Base-by-base conservation (phyloP, 2,113 vertebrate genomes). In the Archocentrus centrarchus region DNA sequence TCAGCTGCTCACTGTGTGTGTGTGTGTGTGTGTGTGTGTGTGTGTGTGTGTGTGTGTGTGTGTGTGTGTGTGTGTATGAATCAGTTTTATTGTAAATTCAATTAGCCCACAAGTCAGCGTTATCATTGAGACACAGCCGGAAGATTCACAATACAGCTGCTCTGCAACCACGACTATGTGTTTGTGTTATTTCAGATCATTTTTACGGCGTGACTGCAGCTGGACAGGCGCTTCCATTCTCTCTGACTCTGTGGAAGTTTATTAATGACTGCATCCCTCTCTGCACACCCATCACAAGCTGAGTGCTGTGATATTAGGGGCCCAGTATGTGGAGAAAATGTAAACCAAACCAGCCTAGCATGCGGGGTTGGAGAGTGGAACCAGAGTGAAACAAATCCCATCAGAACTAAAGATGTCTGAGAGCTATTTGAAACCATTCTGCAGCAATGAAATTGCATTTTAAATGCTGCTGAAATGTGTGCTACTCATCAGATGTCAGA, bases 91-190 rank as follows among this genome's bases (percentile, higher is more conserved):
- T 86, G 89, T 80, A 84, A 85, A 90, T 86, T 89, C 86, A 91
- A 93, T 92, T 91, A 89, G 82, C 58, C 70, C 84, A 85, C 83
- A 77, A 82, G 79, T 88, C 80, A 81, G 79, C 73, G 87, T 92
- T 93, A 92, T 93, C 92, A 77, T 77, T 2, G 58, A 88, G 87
- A 81, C 62, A 1, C 92, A 93, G 92, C 77, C 58, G 81, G 78
- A 47, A 83, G 75, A 85, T 64, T 84, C 83, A 92, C 90, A 90
- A 91, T 89, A 63, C 79, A 79, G 47, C 61, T 73, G 6, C 61
- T 77, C 37, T 76, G 37, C 15, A 41, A 27, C 80, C 68, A 20
- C 81, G 61, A 73, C 73, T 70, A 27, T 27, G 80, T 82, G 85
- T 77, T 77, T 64, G 37, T 79, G 63, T 59, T 66, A 68, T 35